Base-by-base conservation (phyloP, 2,113 vertebrate species). In the Callospermophilus lateralis region DNA sequence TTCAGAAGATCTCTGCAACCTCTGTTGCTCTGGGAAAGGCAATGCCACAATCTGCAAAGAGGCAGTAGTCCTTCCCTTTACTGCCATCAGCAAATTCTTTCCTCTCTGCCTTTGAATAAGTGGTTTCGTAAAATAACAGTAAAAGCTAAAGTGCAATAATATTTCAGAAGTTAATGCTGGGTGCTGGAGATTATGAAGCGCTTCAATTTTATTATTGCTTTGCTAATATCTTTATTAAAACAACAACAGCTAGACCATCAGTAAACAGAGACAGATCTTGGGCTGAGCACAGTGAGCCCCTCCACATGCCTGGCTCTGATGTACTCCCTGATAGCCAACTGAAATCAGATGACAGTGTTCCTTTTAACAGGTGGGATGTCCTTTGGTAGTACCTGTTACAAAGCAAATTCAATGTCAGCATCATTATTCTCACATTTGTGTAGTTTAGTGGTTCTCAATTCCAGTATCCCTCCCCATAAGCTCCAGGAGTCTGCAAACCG, bases 161-260 rank as follows among this genome's bases (percentile, higher is more conserved):
- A 95, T 97, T 95, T 98, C 96, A 96, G 95, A 97, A 97, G 55
- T 92, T 97, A 98, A 97, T 65, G 11, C 26, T 89, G 93, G 90
- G 30, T 89, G 42, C 34, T 48, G 76, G 84, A 88, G 76, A 81
- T 84, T 95, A 96, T 72, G 79, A 42, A 26, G 11, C 16, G 32
- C 26, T 94, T 92, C 87, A 79, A 96, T 90, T 97, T 95, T 90
- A 93, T 76, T 90, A 39, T 84, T 92, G 53, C 84, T 96, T 96
- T 97, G 87, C 79, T 97, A 95, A 96, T 97, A 96, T 88, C 89
- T 90, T 94, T 90, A 94, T 34, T 73, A 89, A 90, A 94, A 90
- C 94, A 28, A 61, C 53, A 34, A 94, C 51, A 37, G 15, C 58
- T 39, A 87, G 84, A 95, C 93, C 96, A 76, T 4, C 81, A 28